Base-by-base conservation (phyloP, 2,888 invertebrate species). In the Noctua comes region DNA sequence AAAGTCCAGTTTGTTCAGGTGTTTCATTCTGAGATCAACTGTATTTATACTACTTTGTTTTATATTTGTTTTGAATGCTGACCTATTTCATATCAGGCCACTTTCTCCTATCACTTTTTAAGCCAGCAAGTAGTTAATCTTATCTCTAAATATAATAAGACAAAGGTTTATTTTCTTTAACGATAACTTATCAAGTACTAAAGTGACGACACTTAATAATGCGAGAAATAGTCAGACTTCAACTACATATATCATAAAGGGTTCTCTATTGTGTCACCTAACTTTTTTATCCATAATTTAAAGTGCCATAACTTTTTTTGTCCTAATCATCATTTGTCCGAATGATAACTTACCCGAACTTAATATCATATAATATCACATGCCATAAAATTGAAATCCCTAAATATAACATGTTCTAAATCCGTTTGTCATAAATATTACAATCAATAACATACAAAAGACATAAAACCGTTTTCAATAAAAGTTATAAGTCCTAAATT, bases 31-130 rank as follows among this genome's bases (percentile, higher is more conserved):
- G 40, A 43, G n/a, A n/a, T n/a, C 2, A n/a, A 65, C 40, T n/a
- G 16, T 16, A n/a, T 24, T n/a, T 24, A 2, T n/a, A 24, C 2
- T 40, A 13, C 0, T n/a, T 40, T 66, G 4, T n/a, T 66, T 31
- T 16, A 27, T 68, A 76, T 80, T 76, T 75, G 54, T 74, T 78
- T 77, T 54, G 54, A 79, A 79, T 79, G 46, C 77, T 27, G 43
- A 76, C 40, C 65, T 65, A 64, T 72, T 51, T 48, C 48, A 59
- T 57, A 51, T 48, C 71, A 70, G 54, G n/a, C 24, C 64, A 80
- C 83, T 82, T 87, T 87, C 77, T 88, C 64, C 74, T 76, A 74
- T 81, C 78, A 79, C 75, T 64, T 88, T 79, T 70, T 65, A 72
- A 77, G 66, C 40, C 51, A 68, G 21, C 68, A 21, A 64, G 27